Evolutionary conservation across 2,888 invertebrate species (phyloP), one percentile per base, ranked within the genome.

Genomic region (Helleia helle): DNA sequence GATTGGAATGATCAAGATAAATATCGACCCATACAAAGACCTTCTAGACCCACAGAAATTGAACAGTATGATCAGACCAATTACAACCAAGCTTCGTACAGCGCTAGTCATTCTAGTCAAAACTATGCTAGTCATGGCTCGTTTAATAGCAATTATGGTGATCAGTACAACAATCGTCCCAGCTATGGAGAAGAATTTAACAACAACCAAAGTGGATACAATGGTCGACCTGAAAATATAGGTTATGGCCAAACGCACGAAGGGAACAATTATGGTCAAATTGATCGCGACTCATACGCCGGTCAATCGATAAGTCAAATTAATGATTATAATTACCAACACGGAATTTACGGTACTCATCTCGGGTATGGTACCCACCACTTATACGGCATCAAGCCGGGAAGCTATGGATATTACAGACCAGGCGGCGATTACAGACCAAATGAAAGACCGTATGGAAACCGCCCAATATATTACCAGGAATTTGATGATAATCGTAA

Each of bases 301-400:
- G 31, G 30, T 2, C 31, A 7, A 22, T 34, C 34, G 4, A 8
- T 18, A 8, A 18, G 18, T 18, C 18, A 34, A 8, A 26, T 38
- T 6, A 26, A 38, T 5, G 18, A 44, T 38, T 41, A 24, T 8
- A 43, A 39, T 36, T 34, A 41, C 6, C 34, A 38, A n/a, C 27
- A 37, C 14, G 44, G 46, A 15, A 36, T 39, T 31, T 43, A 50
- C 8, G 51, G 53, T 4, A 53, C 51, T 36, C 49, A 49, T 42
- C 47, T 53, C 38, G 54, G 53, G 2, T 56, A 56, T 22, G 53
- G 53, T 4, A 51, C 47, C 1, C 53, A 53, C 40, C 47, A 53
- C 37, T 44, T 53, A 30, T 55, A 55, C 14, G 54, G 51, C 18
- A 51, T 52, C 14, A 52, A 48, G 36, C 54, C 54, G 12, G 44